Evolutionary conservation across 2,113 vertebrate genomes (phyloP).

Genomic region (Microtus ochrogaster): DNA sequence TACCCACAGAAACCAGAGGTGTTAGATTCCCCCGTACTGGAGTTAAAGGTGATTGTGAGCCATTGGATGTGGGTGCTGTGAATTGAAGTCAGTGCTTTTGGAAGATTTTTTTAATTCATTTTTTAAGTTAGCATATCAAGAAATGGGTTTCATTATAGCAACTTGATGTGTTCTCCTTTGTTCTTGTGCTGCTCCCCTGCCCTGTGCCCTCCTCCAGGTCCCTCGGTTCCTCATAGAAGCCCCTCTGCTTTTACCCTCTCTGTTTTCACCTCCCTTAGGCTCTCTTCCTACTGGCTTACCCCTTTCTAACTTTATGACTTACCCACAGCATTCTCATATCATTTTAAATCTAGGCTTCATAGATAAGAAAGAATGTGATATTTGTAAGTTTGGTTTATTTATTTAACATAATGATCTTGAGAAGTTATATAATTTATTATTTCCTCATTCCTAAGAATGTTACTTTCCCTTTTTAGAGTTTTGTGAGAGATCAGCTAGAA

Average conservation of each 20-base stretch:
- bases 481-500: conserved; percentile 95
- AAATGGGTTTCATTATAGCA: not conserved
- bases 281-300: not conserved
- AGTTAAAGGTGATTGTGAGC: not conserved
- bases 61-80: not conserved
- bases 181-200: not conserved
- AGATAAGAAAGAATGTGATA: not conserved
- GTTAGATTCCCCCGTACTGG: not conserved
- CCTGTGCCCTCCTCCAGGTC: not conserved
- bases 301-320: not conserved
- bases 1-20: not conserved
- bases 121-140: not conserved
- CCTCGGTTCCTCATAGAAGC: not conserved
- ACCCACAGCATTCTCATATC: not conserved
- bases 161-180: not conserved
- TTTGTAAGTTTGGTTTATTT: not conserved
- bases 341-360: not conserved
- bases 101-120: not conserved
- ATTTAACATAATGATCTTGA: not conserved
- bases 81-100: not conserved
- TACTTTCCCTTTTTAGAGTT: conserved; percentile 87
- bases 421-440: conserved; percentile 35
- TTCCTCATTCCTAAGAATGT: conserved; percentile 16
- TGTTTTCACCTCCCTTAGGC: not conserved
- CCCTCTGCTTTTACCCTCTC: not conserved